phyloP scores from a whole-genome alignment of 1,140 invertebrate genomes.

The Dufourea novaeangliae region DNA sequence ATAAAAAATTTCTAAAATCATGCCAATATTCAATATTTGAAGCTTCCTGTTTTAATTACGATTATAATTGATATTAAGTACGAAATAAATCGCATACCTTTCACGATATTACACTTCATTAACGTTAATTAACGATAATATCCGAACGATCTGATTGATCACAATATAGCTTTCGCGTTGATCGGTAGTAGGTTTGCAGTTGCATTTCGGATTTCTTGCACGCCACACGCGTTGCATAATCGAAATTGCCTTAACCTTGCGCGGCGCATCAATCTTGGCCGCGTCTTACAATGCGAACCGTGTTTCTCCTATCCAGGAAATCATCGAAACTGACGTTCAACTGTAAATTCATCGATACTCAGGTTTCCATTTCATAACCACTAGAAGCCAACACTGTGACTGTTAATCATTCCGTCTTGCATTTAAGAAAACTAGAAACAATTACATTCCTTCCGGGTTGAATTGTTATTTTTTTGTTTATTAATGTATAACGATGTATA shows the following conservation, averaged over 20 bases:
- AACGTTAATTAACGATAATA: too few species aligned
- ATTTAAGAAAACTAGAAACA: too few species aligned
- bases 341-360: background rate
- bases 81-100: too few species aligned
- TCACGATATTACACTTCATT: too few species aligned
- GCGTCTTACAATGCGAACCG: slow-evolving; percentile 21
- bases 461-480: too few species aligned
- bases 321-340: background rate
- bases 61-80: too few species aligned
- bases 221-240: slow-evolving; percentile 27
- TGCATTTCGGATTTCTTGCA: slow-evolving; percentile 31
- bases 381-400: background rate
- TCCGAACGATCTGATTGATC: too few species aligned
- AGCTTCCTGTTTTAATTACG: too few species aligned
- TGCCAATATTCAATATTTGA: too few species aligned
- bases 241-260: slow-evolving; percentile 45
- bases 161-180: background rate
- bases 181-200: background rate
- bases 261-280: slow-evolving; percentile 31
- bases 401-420: background rate
- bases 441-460: too few species aligned
- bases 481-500: too few species aligned
- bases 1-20: too few species aligned
- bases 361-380: background rate
- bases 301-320: slow-evolving; percentile 16